Evolutionary conservation across 2,113 vertebrate genomes (phyloP), one percentile per base, ranked within the genome.

Genomic region (Scortum barcoo): DNA sequence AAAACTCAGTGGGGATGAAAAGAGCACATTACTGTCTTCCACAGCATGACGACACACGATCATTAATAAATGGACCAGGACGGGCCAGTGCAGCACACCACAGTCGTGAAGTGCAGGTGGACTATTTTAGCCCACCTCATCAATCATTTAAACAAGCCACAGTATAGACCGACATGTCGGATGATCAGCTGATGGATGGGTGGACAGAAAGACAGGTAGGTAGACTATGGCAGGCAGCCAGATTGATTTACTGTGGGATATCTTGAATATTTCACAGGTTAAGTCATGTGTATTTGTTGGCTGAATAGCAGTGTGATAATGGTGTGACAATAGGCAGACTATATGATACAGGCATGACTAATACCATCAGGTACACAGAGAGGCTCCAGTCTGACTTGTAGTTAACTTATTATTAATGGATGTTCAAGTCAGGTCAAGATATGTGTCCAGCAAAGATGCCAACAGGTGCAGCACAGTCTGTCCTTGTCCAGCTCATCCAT

Each of bases 61-160:
- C 57, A 89, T 90, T 82, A 91, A 86, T 89, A 84, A 78, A 88
- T 72, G 74, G 77, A 68, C 44, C 24, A 44, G 76, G 65, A 61
- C 40, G 13, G 46, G 36, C 46, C 48, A 38, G 68, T 36, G 67
- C 54, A 24, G 83, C 53, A 28, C 67, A 57, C 78, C 73, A n/a
- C 54, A 40, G 88, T 80, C 44, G 2, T 42, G 56, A 72, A 75
- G 78, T 75, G 65, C 90, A 83, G 84, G 87, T 88, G 80, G 77
- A 87, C 92, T 80, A 84, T 91, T 93, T 91, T 73, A 87, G 85
- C 68, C 44, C 63, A 6, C 20, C 86, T 87, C 92, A 93, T 92
- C 61, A 26, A 89, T 93, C 88, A 86, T 91, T 91, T 80, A 91
- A 88, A 80, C 50, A 62, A 77, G 76, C 79, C 71, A 71, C 76